Evolutionary conservation across 1,140 invertebrate species (phyloP), one percentile per base, ranked within the genome.

Genomic region (Chironomus striatipennis): DNA sequence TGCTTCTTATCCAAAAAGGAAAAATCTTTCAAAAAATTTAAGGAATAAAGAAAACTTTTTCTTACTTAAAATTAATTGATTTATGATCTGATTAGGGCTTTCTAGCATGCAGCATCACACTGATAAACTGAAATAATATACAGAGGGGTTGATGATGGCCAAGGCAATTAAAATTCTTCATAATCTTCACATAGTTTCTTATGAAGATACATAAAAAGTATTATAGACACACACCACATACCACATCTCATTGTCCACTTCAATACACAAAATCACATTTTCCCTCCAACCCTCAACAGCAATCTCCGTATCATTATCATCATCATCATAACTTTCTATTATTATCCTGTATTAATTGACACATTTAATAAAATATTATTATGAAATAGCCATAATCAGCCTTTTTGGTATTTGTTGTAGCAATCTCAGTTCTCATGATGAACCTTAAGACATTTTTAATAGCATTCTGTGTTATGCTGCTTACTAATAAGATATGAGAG

Each of bases 291-390:
- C 24, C 24, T 34, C 24, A 34, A 34, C n/a, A n/a, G n/a, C n/a
- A n/a, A n/a, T n/a, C n/a, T n/a, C n/a, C n/a, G n/a, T 57, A 57
- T 57, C n/a, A 57, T n/a, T 57, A 12, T 57, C 43, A 57, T 57
- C 12, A 57, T 57, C 47, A 70, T 70, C 65, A 70, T 70, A 70
- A 70, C 65, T 70, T 70, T 70, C 65, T 70, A 70, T 70, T 70
- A 70, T 70, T 70, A 70, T 70, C 65, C 65, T 21, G 20, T 20
- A 70, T 70, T 70, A 70, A 70, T 70, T 70, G 65, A 70, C 65
- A 70, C 65, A 70, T 70, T 70, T 70, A 70, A 70, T 70, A 70
- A 70, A 70, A 57, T 57, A 57, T 57, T 57, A 57, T 57, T 67
- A 18, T 20, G 65, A 70, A 70, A 34, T 21, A 18, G 17, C 17